Evolutionary conservation across 2,113 vertebrate species (phyloP), one percentile per base, ranked within the genome.

Genomic region (Cryptomyrus ogoouensis): DNA sequence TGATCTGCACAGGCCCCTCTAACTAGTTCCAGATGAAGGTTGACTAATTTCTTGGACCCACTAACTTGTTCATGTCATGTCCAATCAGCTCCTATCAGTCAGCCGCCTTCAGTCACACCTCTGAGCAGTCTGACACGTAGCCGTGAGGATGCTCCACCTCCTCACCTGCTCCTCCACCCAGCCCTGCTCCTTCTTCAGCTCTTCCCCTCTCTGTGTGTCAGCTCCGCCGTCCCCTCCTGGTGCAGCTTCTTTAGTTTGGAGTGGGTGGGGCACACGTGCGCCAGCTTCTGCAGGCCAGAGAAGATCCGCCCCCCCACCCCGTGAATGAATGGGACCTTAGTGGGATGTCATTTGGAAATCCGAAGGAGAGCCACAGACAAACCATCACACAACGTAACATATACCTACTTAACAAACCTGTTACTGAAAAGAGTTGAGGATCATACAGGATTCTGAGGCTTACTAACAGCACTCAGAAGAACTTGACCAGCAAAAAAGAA

Each of bases 181-280:
- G 21, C 97, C 98, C 92, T 98, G 93, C 94, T 99, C 98, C 91
- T 98, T 99, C 94, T 99, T 99, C n/a, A 99, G 97, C 91, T 99
- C 98, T 90, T 99, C 98, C 87, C 99, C 98, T 5, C 91, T 99
- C 98, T 0, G 94, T 98, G 98, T 0, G 95, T 95, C 88, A 99
- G 92, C 94, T 99, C 98, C 0, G 97, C 97, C 80, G 93, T 98
- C 94, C 97, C 98, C 92, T 99, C 98, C 93, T 98, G 97, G 93
- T 97, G 96, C 95, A 99, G 47, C 91, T 98, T 99, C 94, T 99
- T 99, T 27, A 99, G 97, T 90, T 99, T 98, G 8, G 95, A 27
- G 0, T 99, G 98, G 86, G 97, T 24, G 0, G 99, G 98, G 39
- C 98, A 97, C 91, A 99, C 95, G 94, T 99, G 98, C 0, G 96